Base-by-base conservation (phyloP, 2,888 invertebrate genomes). In the Clusia tigrina region DNA sequence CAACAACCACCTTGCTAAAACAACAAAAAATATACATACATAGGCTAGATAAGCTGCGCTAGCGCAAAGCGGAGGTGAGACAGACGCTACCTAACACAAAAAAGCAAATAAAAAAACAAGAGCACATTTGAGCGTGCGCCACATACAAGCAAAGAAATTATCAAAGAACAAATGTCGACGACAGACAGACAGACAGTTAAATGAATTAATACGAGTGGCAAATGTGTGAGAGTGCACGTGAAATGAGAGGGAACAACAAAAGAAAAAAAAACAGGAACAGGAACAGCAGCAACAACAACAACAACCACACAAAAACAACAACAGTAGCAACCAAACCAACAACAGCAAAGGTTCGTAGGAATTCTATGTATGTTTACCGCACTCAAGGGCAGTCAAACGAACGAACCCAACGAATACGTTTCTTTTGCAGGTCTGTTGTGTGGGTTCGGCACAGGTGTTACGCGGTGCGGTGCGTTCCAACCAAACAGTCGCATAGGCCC, bases 381-480 rank as follows among this genome's bases (percentile, higher is more conserved):
- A 58, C 48, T 48, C 58, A 58, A 26, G 58, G 51, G 58, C 58
- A 51, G 51, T 58, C 12, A 51, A 58, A 51, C 57, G 55, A 42
- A 24, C 26, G 24, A 18, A 22, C 22, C 22, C 51, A 20, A 51
- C 20, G n/a, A n/a, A n/a, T n/a, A n/a, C n/a, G n/a, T n/a, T n/a
- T n/a, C n/a, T n/a, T n/a, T n/a, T n/a, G n/a, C n/a, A n/a, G n/a
- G n/a, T n/a, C n/a, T n/a, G n/a, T n/a, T n/a, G n/a, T n/a, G n/a
- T n/a, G n/a, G n/a, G n/a, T n/a, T n/a, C n/a, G n/a, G n/a, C n/a
- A n/a, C n/a, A n/a, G n/a, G n/a, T n/a, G 32, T 32, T 32, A 32
- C 12, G 12, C 32, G 12, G 32, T 32, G 32, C 12, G 32, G 32
- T 32, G 32, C 32, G 32, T 5, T 5, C 6, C 32, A 32, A 32